Percentiles rank a stretch among this genome's conserved stretches.
These are phyloP conservation scores for Zootermopsis nevadensis DNA, from an alignment of 2,888 invertebrate species.

Conservation along the genomic window DNA sequence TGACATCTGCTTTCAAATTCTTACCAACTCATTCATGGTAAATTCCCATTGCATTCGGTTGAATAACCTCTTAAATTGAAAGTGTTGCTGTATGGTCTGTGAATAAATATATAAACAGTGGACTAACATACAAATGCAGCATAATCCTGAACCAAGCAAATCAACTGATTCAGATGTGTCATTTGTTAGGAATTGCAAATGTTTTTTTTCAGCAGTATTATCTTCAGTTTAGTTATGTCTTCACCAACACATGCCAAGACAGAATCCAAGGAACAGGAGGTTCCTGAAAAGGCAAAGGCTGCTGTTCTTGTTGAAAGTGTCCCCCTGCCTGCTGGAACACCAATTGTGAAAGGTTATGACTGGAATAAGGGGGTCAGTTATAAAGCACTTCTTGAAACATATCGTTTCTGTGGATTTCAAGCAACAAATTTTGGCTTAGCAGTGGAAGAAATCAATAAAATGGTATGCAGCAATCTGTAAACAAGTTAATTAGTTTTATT, in stretches of 20 bases:
- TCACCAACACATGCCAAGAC: constrained; percentile 1
- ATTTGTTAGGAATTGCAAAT: neutral
- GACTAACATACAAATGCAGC: no score
- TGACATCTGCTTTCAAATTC: no score
- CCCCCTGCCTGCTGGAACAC: constrained; percentile 73
- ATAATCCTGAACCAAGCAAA: no score
- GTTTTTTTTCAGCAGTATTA: neutral
- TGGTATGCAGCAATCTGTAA: constrained; percentile 68
- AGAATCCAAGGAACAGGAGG: constrained; percentile 20
- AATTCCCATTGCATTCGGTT: no score
- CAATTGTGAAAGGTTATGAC: constrained; percentile 84
- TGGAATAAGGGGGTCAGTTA: constrained; percentile 93
- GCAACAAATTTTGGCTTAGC: constrained; percentile 95
- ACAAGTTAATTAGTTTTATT: no score
- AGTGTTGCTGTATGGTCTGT: no score
- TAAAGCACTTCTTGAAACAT: constrained; percentile 83
- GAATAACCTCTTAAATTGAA: no score
- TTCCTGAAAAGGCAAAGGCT: constrained; percentile 70
- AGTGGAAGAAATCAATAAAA: constrained; percentile 90
- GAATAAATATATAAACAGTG: no score
- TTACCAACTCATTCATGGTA: no score
- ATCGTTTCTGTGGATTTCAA: constrained; percentile 91
- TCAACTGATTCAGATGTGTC: no score
- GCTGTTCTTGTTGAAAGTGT: constrained; percentile 80
- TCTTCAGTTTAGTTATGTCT: constrained; percentile 24